Evolutionary conservation across 2,888 invertebrate species (phyloP).

Genomic region (Cloeon dipterum): DNA sequence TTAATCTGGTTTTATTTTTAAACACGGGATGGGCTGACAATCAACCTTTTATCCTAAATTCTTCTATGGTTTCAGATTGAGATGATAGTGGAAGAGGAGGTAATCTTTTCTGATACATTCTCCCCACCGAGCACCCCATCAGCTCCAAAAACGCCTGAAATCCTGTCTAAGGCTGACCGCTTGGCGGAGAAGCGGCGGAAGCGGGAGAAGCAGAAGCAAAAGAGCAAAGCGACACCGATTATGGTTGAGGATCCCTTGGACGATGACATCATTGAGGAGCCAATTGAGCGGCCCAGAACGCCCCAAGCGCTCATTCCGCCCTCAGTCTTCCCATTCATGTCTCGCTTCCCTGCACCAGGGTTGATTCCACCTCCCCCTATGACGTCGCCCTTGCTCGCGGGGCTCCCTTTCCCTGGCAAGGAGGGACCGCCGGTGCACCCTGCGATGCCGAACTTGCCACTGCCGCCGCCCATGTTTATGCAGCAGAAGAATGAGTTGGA

Average conservation of each 20-base stretch:
- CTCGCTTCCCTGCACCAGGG: slow-evolving; percentile 17
- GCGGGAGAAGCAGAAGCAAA: slow-evolving; percentile 12
- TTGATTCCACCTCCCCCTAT: slow-evolving; percentile 31
- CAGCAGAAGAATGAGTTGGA: slow-evolving; percentile 7
- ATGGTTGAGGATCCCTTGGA: background rate
- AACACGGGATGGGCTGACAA: too few species aligned
- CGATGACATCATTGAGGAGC: slow-evolving; percentile 10
- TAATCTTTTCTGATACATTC: slow-evolving; percentile 15
- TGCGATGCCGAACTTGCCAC: slow-evolving; percentile 29
- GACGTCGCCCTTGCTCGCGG: slow-evolving; percentile 25
- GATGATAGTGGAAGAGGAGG: too few species aligned
- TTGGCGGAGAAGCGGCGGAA: slow-evolving; percentile 23
- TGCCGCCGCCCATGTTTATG: slow-evolving; percentile 25
- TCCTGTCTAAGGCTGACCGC: slow-evolving; percentile 27
- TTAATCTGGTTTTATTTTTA: too few species aligned
- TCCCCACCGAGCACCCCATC: slow-evolving; percentile 28
- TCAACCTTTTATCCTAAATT: too few species aligned
- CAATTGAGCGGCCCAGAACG: slow-evolving; percentile 18
- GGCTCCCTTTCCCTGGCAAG: slow-evolving; percentile 17
- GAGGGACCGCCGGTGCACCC: slow-evolving; percentile 21
- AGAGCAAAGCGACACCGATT: slow-evolving; percentile 9
- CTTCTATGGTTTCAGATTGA: too few species aligned
- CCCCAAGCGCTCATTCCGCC: slow-evolving; percentile 24
- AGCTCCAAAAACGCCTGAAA: slow-evolving; percentile 30
- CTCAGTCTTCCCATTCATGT: slow-evolving; percentile 21